These are phyloP conservation scores for Tetragonula clypearis DNA, from an alignment of 1,140 invertebrate species.

Conservation along the genomic window DNA sequence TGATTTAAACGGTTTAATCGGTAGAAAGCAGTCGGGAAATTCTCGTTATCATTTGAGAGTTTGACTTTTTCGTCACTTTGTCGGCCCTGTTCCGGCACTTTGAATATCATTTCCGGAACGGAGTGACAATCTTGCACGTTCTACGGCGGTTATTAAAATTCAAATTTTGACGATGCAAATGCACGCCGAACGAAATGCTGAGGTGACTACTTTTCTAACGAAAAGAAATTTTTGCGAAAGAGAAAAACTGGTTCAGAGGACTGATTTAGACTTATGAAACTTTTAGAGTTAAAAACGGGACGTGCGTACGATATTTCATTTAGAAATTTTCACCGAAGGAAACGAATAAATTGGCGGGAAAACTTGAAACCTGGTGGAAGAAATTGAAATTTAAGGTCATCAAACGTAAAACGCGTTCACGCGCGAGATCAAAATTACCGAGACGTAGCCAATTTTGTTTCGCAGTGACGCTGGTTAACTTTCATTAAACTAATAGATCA, in stretches of 20 bases:
- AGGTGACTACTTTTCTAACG: not conserved
- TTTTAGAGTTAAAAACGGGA: too few species aligned
- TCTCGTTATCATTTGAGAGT: conserved; percentile 10
- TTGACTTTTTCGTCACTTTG: conserved; percentile 3
- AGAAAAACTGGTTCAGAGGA: too few species aligned
- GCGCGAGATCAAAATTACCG: conserved; percentile 37
- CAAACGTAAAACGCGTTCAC: not conserved
- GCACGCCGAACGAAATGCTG: conserved; percentile 24
- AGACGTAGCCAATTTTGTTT: conserved; percentile 34
- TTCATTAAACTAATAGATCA: too few species aligned
- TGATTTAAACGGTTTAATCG: conserved; percentile 45
- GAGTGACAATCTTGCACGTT: conserved; percentile 7
- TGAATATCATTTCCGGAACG: conserved; percentile 11
- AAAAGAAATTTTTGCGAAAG: too few species aligned
- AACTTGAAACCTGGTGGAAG: not conserved
- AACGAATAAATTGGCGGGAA: not conserved
- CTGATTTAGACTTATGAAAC: too few species aligned
- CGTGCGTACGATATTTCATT: too few species aligned
- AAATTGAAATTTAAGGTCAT: too few species aligned
- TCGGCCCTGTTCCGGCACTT: not conserved
- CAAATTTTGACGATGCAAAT: conserved; percentile 36
- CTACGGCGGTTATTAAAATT: conserved; percentile 37
- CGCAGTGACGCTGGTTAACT: too few species aligned
- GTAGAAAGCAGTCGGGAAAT: not conserved
- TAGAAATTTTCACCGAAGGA: not conserved